A percentile compares a stretch with the other conserved stretches of the same genome.
Conservation (phyloP, 2,888 invertebrate species). For the Zygogramma bicolorata region DNA sequence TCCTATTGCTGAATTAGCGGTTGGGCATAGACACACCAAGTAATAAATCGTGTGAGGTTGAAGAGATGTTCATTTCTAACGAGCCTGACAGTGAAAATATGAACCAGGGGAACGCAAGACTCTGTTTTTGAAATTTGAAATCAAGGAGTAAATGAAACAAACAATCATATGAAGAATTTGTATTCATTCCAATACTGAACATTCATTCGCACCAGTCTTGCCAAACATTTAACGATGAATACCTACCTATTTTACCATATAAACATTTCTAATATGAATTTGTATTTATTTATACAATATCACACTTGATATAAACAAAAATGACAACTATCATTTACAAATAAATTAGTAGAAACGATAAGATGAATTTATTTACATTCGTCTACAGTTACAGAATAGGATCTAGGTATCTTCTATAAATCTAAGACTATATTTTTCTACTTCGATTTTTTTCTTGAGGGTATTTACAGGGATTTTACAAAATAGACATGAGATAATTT, state of each 20-base stretch:
- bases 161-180: background rate
- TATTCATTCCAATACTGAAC: constrained; percentile 8
- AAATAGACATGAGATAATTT: background rate
- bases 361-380: background rate
- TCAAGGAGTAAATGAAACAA: background rate
- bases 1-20: too few species aligned
- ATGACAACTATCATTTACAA: background rate
- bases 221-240: constrained; percentile 8
- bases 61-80: too few species aligned
- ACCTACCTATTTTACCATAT: background rate
- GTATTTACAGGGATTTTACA: background rate
- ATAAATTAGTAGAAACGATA: background rate
- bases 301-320: background rate
- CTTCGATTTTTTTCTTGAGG: background rate
- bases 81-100: too few species aligned
- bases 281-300: background rate
- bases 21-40: too few species aligned
- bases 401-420: background rate
- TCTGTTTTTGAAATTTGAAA: too few species aligned
- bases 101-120: too few species aligned
- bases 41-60: too few species aligned
- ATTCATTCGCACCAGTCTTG: constrained; percentile 5
- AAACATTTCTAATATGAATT: background rate
- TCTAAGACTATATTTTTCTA: background rate
- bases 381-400: background rate